These are phyloP conservation scores for Hesperophylax magnus DNA, from an alignment of 1,140 invertebrate genomes.

Conservation along the genomic window DNA sequence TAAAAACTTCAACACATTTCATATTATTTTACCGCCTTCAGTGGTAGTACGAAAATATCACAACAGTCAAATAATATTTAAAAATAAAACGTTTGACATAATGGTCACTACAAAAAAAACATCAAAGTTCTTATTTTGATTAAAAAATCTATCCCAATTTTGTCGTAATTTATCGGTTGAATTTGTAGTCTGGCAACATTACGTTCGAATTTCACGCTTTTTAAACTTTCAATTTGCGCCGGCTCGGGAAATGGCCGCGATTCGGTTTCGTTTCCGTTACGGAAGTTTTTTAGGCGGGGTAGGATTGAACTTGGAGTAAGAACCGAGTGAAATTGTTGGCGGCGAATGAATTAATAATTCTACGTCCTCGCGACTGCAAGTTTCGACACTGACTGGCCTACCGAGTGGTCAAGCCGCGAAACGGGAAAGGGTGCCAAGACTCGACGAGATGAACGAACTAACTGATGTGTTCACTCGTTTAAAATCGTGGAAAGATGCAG, in stretches of 20 bases:
- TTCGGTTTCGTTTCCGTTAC: not conserved
- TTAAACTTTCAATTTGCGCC: conserved; percentile 22
- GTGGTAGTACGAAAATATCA: not conserved
- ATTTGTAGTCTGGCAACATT: conserved; percentile 2
- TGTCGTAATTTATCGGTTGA: not conserved
- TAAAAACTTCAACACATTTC: conserved; percentile 12
- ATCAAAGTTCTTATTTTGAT: not conserved
- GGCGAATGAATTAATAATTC: no score
- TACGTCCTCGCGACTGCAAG: conserved; percentile 9
- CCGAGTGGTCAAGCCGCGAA: not conserved
- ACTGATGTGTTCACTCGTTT: not conserved
- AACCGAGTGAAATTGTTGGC: no score
- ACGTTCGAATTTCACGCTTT: conserved; percentile 4
- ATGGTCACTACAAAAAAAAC: not conserved
- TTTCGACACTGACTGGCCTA: conserved; percentile 3
- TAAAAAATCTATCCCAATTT: conserved; percentile 7
- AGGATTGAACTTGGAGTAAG: not conserved
- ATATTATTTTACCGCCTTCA: not conserved
- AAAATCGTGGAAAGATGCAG: conserved; percentile 15
- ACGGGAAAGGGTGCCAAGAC: conserved; percentile 8
- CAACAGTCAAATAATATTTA: not conserved
- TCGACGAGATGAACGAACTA: not conserved
- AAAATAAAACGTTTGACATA: not conserved
- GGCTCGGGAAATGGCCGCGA: conserved; percentile 1
- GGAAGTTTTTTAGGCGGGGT: not conserved